Base-by-base conservation (phyloP, 2,888 invertebrate species). In the Ernsta delagoae region DNA sequence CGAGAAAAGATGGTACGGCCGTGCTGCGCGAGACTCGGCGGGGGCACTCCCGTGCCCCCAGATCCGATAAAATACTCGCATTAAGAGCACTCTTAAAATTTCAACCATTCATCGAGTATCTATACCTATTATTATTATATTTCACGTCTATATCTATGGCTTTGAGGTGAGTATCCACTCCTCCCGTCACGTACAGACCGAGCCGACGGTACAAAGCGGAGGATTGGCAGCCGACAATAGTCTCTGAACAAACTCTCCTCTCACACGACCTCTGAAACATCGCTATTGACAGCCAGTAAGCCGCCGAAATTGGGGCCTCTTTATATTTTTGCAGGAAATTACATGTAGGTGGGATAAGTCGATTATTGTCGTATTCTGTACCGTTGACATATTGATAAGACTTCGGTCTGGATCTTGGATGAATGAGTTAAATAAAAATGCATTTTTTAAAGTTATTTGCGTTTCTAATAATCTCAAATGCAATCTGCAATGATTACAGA, bases 221-320 rank as follows among this genome's bases (percentile, higher is more conserved):
- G 45, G 11, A 45, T 45, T 45, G 45, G 11, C 45, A 45, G 45
- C 11, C 45, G n/a, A n/a, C 45, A 45, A 45, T 45, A 45, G 45
- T 11, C 45, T 4, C 11, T 11, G 4, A 45, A 45, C 45, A 45
- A 45, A 45, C 45, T 45, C 45, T 11, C 45, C 45, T n/a, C 45
- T n/a, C 45, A 45, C 43, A 43, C 45, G 45, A 45, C n/a, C 45
- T 45, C 45, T 45, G 45, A 45, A 45, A 45, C 45, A 45, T 45
- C 45, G n/a, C n/a, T 45, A 45, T 45, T 45, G 45, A 45, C 45
- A 45, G 45, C n/a, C n/a, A n/a, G n/a, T 11, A n/a, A 45, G n/a
- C 0, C n/a, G n/a, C 45, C 45, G 45, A 11, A n/a, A 45, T 45
- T 4, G n/a, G 45, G 9, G 6, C 43, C 4, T 45, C 45, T 43